Evolutionary conservation across 2,888 invertebrate genomes (phyloP).

Genomic region (Calliphora vomitoria): DNA sequence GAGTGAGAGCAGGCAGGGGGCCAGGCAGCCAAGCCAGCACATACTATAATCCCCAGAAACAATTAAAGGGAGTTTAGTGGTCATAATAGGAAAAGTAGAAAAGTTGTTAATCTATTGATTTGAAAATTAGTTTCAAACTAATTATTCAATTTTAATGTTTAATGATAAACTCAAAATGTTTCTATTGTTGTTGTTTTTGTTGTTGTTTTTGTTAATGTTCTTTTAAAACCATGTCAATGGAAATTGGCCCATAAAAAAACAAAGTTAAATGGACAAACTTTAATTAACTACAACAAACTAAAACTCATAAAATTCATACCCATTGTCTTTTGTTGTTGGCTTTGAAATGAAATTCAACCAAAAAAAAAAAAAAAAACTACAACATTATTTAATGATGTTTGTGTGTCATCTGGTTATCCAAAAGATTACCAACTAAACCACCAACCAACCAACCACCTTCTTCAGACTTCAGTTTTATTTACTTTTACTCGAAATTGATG

Average conservation of each 20-base stretch:
- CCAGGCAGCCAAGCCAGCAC: background rate
- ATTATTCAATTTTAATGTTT: constrained; percentile 65
- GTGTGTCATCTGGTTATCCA: constrained; percentile 54
- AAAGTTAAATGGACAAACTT: constrained; percentile 44
- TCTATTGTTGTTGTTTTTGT: background rate
- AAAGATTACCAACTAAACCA: constrained; percentile 18
- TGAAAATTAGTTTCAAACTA: constrained; percentile 66
- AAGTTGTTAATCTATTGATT: constrained; percentile 60
- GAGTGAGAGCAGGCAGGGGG: background rate
- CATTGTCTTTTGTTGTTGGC: background rate
- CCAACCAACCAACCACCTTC: background rate
- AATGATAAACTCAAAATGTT: constrained; percentile 36
- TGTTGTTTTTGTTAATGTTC: background rate
- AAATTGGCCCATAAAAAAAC: constrained; percentile 43
- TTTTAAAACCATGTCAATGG: constrained; percentile 23
- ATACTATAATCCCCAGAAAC: background rate
- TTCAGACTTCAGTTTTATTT: background rate
- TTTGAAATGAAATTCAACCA: background rate
- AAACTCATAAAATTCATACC: constrained; percentile 35
- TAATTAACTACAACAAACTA: constrained; percentile 56
- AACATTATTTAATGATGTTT: constrained; percentile 34
- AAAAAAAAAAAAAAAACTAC: constrained; percentile 3
- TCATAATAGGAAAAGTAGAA: constrained; percentile 21
- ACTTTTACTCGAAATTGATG: constrained; percentile 21
- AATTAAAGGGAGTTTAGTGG: constrained; percentile 37